These are phyloP conservation scores for Tetraodon nigroviridis DNA, from an alignment of 2,113 vertebrate genomes.

Conservation along the genomic window DNA sequence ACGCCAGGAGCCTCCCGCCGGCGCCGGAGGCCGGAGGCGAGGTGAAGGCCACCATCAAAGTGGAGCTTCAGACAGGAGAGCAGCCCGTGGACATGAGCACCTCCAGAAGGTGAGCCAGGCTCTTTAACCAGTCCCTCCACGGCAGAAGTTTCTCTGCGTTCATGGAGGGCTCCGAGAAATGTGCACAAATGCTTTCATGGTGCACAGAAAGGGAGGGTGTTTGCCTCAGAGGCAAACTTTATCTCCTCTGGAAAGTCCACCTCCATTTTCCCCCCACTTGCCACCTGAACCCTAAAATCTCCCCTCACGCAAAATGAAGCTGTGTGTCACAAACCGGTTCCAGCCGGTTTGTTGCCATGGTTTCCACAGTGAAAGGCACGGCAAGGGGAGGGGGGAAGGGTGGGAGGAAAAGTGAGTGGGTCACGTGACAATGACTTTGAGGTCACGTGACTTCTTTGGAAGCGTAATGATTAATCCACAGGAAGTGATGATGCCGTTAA, in stretches of 20 bases:
- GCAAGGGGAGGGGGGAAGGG: conserved; percentile 56
- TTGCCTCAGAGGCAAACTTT: conserved; percentile 50
- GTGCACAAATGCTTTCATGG: conserved; percentile 22
- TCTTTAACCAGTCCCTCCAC: conserved; percentile 1
- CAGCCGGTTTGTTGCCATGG: conserved; percentile 85
- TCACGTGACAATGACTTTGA: conserved; percentile 78
- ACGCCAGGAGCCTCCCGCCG: conserved; percentile 30
- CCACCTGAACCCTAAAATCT: conserved; percentile 80
- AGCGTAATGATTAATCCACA: conserved; percentile 81
- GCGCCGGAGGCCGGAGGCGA: conserved; percentile 64
- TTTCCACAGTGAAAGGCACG: conserved; percentile 77
- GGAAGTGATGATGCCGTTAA: conserved; percentile 77
- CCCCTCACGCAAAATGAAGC: conserved; percentile 85
- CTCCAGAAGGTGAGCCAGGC: conserved; percentile 79
- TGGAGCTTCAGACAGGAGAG: conserved; percentile 81
- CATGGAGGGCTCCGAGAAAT: conserved; percentile 1
- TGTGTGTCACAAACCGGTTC: conserved; percentile 81
- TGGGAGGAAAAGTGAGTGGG: conserved; percentile 53
- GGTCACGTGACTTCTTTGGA: conserved; percentile 81
- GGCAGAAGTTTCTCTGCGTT: neutral
- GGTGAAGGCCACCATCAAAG: conserved; percentile 79
- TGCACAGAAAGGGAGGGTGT: neutral
- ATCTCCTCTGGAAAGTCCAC: conserved; percentile 12
- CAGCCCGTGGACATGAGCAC: conserved; percentile 93
- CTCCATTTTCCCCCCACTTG: conserved; percentile 78